A percentile compares a stretch with the other conserved stretches of the same genome.
Conservation (phyloP, 2,797 vertebrate species). For the Gila robusta region DNA sequence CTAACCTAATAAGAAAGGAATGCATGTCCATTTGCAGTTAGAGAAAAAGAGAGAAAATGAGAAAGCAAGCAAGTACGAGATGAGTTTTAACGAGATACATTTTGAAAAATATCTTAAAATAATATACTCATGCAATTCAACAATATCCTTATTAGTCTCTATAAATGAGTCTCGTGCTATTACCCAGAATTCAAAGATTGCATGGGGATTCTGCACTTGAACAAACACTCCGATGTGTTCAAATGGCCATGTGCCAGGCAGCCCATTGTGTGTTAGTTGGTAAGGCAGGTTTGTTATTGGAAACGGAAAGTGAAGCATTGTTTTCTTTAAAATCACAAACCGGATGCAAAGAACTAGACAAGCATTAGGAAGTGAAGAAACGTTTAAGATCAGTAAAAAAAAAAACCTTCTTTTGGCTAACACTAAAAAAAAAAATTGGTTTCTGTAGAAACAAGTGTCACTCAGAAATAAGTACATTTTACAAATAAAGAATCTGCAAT, state of each 20-base stretch:
- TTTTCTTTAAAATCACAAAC: conserved; percentile 43
- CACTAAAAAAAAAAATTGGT: background rate
- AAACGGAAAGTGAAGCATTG: conserved; percentile 49
- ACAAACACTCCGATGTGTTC: conserved; percentile 31
- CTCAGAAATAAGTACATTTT: background rate
- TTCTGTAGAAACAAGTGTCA: background rate
- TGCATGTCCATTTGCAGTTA: conserved; percentile 52
- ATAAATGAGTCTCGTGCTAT: background rate
- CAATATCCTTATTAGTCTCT: background rate
- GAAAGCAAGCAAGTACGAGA: conserved; percentile 39
- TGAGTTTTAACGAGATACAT: background rate
- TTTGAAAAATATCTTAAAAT: conserved; percentile 10
- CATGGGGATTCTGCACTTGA: background rate
- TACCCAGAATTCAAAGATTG: background rate
- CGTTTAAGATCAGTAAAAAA: background rate
- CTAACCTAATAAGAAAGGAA: conserved; percentile 58
- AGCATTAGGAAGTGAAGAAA: conserved; percentile 33
- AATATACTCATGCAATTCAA: conserved; percentile 1
- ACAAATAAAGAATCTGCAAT: background rate
- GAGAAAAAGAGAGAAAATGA: conserved; percentile 3
- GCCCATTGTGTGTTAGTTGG: conserved; percentile 38
- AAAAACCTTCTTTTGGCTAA: background rate
- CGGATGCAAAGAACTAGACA: conserved; percentile 30
- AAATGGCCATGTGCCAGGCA: conserved; percentile 37
- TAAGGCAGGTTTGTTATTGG: conserved; percentile 46